These are phyloP conservation scores for Galago senegalensis DNA, from an alignment of 2,797 vertebrate genomes.

Conservation along the genomic window DNA sequence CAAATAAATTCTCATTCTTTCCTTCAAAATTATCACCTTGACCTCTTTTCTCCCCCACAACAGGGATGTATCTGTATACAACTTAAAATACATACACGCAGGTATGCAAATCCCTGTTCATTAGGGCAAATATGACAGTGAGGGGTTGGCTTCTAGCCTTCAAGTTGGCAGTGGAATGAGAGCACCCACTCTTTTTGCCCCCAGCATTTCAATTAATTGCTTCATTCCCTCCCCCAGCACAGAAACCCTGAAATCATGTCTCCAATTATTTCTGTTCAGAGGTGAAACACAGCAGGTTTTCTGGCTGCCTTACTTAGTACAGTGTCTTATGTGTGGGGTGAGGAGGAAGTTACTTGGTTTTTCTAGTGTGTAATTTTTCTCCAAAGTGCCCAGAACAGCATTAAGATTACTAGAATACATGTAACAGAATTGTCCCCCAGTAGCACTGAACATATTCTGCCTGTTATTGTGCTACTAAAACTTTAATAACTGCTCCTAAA, in stretches of 20 bases:
- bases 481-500: background rate
- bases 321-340: background rate
- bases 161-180: slow-evolving; percentile 37
- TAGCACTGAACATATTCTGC: background rate
- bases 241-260: slow-evolving; percentile 73
- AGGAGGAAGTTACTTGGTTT: slow-evolving; percentile 47
- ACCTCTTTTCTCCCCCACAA: background rate
- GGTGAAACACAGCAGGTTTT: slow-evolving; percentile 51
- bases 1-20: slow-evolving; percentile 10
- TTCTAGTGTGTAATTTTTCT: slow-evolving; percentile 54
- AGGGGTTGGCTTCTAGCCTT: slow-evolving; percentile 45
- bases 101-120: background rate
- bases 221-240: slow-evolving; percentile 55
- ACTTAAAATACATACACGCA: background rate
- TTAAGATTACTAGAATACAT: background rate
- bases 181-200: slow-evolving; percentile 66
- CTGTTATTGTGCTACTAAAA: background rate
- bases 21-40: background rate
- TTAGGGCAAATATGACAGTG: background rate
- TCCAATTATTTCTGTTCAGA: slow-evolving; percentile 72
- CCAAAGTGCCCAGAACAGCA: slow-evolving; percentile 43
- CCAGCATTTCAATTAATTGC: slow-evolving; percentile 64
- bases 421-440: background rate
- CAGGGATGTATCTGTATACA: background rate
- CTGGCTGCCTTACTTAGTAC: slow-evolving; percentile 5